Conservation (phyloP, 1,140 invertebrate species). For the Aphaenogaster ashmeadi region DNA sequence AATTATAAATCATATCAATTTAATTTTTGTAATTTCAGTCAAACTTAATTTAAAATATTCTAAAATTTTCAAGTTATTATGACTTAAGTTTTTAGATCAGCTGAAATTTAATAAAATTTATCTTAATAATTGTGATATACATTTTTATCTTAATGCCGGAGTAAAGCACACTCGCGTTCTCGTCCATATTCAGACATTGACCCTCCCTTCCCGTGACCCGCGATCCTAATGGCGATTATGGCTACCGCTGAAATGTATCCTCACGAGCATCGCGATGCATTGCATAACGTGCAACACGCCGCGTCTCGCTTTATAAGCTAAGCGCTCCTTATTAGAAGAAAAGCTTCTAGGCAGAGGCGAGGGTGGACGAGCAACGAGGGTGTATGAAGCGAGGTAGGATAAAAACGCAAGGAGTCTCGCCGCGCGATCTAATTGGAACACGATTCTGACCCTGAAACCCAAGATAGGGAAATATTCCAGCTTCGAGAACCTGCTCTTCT, state of each 20-base stretch:
- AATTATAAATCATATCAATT: background rate
- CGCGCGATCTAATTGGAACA: conserved; percentile 85
- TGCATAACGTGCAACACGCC: conserved; percentile 69
- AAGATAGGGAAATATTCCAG: conserved; percentile 81
- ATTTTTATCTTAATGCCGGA: background rate
- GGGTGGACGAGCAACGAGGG: background rate
- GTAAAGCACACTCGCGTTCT: background rate
- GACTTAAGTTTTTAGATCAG: background rate
- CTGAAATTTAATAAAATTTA: background rate
- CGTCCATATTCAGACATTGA: conserved; percentile 45
- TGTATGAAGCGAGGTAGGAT: conserved; percentile 55
- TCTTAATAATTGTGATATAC: background rate
- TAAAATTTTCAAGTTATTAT: background rate
- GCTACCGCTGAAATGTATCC: conserved; percentile 73
- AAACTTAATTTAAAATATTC: background rate
- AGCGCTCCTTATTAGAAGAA: conserved; percentile 80
- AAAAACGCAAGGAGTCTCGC: conserved; percentile 76
- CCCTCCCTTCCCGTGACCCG: conserved; percentile 38
- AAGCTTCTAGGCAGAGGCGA: conserved; percentile 58
- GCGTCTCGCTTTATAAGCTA: conserved; percentile 67
- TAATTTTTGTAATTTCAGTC: background rate
- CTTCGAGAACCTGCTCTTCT: conserved; percentile 52
- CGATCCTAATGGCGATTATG: conserved; percentile 61
- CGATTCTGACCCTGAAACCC: conserved; percentile 86
- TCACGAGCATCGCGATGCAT: conserved; percentile 66